Base-by-base conservation (phyloP, 2,797 vertebrate genomes). In the Sorex maritimensis region DNA sequence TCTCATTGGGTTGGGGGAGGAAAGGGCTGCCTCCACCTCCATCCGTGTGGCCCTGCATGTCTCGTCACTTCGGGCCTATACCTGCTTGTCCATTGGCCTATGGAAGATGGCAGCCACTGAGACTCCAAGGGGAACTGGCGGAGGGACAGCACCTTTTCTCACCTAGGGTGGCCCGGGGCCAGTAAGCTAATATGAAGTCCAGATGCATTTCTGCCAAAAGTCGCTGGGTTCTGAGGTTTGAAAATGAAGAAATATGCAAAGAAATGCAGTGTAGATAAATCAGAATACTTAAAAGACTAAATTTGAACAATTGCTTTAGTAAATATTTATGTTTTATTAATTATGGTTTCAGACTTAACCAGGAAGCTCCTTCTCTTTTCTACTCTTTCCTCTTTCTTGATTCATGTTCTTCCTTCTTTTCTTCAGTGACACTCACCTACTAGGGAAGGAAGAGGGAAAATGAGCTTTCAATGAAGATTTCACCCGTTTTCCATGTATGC, bases 321-420 rank as follows among this genome's bases (percentile, higher is more conserved):
- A 75, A 55, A 34, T 46, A 26, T 13, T 89, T 44, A 0, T 63
- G 21, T 78, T 92, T 87, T 83, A 85, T n/a, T n/a, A n/a, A 85
- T 15, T 79, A 87, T 65, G 92, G 75, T 46, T 89, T 81, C 26
- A 78, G 49, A 78, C 38, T 75, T 75, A 24, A 24, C 49, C 24
- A 55, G 30, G 8, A 72, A 24, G 74, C n/a, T 4, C 46, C 77
- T 2, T 67, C 28, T 44, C 5, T 68, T 86, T 83, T 52, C 24
- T 67, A 80, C 26, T 77, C 41, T 13, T 38, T 38, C 13, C 2
- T 83, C 19, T 44, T 23, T 41, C 4, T 6, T 77, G 68, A 38
- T n/a, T 68, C 81, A 88, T 71, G 8, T 86, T 13, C 86, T 13
- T 41, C 14, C 61, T 13, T 90, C 2, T 87, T 68, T 73, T 55